Evolutionary conservation across 2,797 vertebrate genomes (phyloP).

Genomic region (Chloroceryle inda): DNA sequence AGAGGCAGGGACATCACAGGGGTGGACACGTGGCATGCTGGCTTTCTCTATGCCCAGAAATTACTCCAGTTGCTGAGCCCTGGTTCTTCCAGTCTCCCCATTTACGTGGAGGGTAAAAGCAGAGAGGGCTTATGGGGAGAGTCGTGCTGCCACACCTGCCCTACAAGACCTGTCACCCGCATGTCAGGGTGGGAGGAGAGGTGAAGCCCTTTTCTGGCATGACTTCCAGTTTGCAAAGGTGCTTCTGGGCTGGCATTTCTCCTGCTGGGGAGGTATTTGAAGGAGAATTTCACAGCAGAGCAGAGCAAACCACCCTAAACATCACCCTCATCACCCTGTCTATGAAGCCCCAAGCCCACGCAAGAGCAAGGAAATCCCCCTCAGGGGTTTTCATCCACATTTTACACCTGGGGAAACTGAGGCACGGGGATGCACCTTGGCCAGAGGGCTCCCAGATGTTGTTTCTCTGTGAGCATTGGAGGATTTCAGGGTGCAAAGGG

Average conservation of each 20-base stretch:
- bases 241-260: background rate
- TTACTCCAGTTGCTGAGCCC: background rate
- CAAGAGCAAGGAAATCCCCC: background rate
- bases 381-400: background rate
- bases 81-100: background rate
- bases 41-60: background rate
- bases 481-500: background rate
- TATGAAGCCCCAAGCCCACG: background rate
- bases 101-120: background rate
- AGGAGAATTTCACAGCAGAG: background rate
- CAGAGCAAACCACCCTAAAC: accelerated
- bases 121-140: background rate
- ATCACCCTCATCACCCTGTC: no score
- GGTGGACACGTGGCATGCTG: accelerated
- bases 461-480: background rate
- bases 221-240: background rate
- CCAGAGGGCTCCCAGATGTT: background rate
- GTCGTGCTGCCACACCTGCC: background rate
- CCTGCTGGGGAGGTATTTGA: background rate
- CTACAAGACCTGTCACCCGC: background rate
- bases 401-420: background rate
- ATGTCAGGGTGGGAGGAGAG: background rate
- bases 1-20: background rate
- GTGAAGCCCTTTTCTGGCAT: background rate
- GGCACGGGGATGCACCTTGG: background rate